A percentile compares a stretch with the other conserved stretches of the same genome.
phyloP scores from a whole-genome alignment of 2,797 vertebrate genomes.

The Anguilla pacifica region DNA sequence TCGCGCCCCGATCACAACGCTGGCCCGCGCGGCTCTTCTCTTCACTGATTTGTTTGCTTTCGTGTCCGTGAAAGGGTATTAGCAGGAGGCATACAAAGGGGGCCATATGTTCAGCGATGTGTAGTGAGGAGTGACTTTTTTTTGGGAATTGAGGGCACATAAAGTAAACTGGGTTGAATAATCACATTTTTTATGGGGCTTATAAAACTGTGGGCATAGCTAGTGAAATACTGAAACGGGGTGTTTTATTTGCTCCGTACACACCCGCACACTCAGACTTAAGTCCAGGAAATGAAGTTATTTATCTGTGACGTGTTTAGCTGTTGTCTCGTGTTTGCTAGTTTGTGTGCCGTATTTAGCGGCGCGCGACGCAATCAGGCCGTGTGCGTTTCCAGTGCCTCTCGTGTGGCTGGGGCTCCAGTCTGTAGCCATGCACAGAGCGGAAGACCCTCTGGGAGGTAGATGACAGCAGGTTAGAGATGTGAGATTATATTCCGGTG shows the following conservation, averaged over 20 bases:
- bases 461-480: conserved; percentile 20
- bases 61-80: neutral
- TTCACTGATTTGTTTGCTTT: neutral
- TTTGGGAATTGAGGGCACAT: neutral
- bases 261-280: neutral
- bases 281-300: neutral
- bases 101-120: neutral
- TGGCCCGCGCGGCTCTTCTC: neutral
- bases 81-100: neutral
- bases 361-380: neutral
- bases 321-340: neutral
- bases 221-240: neutral
- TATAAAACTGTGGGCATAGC: too few relatives aligned
- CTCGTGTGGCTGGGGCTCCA: conserved; percentile 26
- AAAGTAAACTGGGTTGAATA: neutral
- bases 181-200: neutral
- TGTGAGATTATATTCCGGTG: conserved; percentile 39
- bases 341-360: neutral
- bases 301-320: neutral
- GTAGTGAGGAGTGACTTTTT: neutral
- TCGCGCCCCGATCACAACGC: neutral
- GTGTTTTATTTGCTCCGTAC: neutral
- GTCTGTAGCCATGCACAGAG: neutral
- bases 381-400: conserved; percentile 25
- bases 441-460: conserved; percentile 15